Evolutionary conservation across 2,113 vertebrate genomes (phyloP).

Genomic region (Thalassoma bifasciatum): DNA sequence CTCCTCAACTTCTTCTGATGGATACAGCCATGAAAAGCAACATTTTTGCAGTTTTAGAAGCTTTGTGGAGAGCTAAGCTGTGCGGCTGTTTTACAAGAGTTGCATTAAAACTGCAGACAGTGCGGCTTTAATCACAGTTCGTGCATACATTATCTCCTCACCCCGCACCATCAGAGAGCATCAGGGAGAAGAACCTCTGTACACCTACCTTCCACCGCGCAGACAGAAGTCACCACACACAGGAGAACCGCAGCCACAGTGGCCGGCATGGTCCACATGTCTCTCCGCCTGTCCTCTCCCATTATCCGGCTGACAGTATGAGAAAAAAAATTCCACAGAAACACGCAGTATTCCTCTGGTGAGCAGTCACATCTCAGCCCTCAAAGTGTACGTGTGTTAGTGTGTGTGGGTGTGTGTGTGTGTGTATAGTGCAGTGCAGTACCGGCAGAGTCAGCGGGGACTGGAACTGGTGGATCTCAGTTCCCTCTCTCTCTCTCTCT

Average conservation of each 20-base stretch:
- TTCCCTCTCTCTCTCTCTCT: constrained; percentile 13
- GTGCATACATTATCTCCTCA: constrained; percentile 6
- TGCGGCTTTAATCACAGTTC: constrained; percentile 1
- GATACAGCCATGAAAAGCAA: neutral
- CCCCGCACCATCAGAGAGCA: constrained; percentile 16
- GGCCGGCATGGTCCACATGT: constrained; percentile 45
- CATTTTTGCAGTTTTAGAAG: neutral
- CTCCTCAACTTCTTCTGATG: neutral
- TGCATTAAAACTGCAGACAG: neutral
- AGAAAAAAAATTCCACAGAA: constrained; percentile 52
- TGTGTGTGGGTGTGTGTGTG: neutral
- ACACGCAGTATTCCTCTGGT: constrained; percentile 58
- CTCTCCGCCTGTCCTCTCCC: constrained; percentile 49
- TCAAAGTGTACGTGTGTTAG: neutral
- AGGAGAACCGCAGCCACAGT: constrained; percentile 67
- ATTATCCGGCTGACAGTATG: constrained; percentile 53
- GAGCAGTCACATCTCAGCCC: constrained; percentile 71
- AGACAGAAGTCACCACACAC: constrained; percentile 63
- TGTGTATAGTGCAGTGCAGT: constrained; percentile 4
- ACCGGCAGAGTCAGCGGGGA: constrained; percentile 50
- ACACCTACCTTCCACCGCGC: constrained; percentile 80
- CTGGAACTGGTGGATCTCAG: constrained; percentile 40
- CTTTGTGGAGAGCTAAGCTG: neutral
- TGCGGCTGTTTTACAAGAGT: too few relatives aligned
- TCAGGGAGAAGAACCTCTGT: constrained; percentile 1